Evolutionary conservation across 2,113 vertebrate species (phyloP), one percentile per base, ranked within the genome.

Genomic region (Oophaga pumilio): DNA sequence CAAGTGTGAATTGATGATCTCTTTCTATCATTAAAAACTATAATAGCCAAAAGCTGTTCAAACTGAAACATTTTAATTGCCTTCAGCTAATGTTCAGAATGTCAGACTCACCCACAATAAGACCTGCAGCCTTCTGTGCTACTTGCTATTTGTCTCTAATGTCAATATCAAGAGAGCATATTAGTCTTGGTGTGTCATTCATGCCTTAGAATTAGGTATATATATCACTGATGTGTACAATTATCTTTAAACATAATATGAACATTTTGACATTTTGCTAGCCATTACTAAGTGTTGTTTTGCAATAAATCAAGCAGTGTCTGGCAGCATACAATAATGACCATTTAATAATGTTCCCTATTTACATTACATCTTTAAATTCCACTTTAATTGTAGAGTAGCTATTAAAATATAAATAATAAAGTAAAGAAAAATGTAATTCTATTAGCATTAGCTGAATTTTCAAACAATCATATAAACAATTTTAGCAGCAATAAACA

Each of bases 61-160:
- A 52, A 26, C 76, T 79, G 22, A 79, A 57, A 79, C 52, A 59
- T 79, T 57, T 52, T 79, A 79, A 79, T 79, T 53, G 76, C 76
- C 53, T 79, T 76, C 59, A 79, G 76, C 76, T 59, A 79, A 79
- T 79, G 14, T 28, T 79, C 53, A 57, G 6, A 28, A 59, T 79
- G 24, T 1, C 53, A 56, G n/a, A 28, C 28, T 79, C 53, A 26
- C 24, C 24, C 74, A 52, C 49, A 76, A 53, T 59, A 79, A 57
- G 76, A 57, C 76, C n/a, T 56, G 13, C 6, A 24, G 52, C 22
- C 52, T 56, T 17, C 76, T 28, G 9, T 57, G 53, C 28, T 18
- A 59, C n/a, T 59, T 28, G 11, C n/a, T 14, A 79, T 79, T 79
- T 59, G n/a, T 79, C 76, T 79, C 50, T n/a, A 79, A 79, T 53